Conservation (phyloP, 2,888 invertebrate genomes). For the Macrosiphum euphorbiae region DNA sequence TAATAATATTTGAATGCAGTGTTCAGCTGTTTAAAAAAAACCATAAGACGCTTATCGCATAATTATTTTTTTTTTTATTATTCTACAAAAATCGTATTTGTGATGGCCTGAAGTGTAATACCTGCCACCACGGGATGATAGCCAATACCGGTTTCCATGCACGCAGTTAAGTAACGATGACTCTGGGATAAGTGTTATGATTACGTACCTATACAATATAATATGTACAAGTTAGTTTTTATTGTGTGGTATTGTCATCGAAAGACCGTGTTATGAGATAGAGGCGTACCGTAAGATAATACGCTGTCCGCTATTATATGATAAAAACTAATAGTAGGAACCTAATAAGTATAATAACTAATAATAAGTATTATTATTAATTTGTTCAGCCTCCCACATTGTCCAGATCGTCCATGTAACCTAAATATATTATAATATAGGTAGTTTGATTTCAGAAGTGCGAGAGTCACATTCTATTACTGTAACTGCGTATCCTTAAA, state of each 20-base stretch:
- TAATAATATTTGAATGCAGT: no score
- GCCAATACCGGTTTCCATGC: neutral
- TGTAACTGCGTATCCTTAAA: neutral
- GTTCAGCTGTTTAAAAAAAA: no score
- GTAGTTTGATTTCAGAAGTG: neutral
- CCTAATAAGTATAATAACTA: no score
- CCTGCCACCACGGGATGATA: neutral
- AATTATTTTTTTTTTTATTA: no score
- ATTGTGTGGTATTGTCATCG: neutral
- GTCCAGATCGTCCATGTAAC: neutral
- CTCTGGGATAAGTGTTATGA: neutral
- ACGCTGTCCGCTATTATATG: neutral
- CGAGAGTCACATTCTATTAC: neutral
- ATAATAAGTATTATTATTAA: neutral
- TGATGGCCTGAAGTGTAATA: no score
- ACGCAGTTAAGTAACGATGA: neutral
- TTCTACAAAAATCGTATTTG: no score
- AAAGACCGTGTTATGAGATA: neutral
- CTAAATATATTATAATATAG: neutral
- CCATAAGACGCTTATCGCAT: no score
- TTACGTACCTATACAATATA: no score
- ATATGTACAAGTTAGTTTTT: no score
- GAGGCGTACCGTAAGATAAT: neutral
- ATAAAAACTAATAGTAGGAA: neutral
- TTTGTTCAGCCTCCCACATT: neutral